phyloP scores from a whole-genome alignment of 2,113 vertebrate species.

The Chrysemys picta region DNA sequence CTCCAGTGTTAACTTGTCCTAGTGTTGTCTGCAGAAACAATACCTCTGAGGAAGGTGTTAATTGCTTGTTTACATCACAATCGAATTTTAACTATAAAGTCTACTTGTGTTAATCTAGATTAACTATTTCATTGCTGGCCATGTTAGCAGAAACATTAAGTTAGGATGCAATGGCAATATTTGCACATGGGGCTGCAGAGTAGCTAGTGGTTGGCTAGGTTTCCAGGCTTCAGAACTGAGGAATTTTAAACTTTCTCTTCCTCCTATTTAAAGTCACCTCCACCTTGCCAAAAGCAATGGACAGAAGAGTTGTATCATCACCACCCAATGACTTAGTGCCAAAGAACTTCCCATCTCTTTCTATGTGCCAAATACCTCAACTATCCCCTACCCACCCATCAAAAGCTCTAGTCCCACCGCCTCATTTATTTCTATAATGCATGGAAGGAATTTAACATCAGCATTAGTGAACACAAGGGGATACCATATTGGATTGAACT shows the following conservation, averaged over 20 bases:
- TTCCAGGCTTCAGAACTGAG: neutral
- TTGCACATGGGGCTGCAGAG: neutral
- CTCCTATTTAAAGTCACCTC: neutral
- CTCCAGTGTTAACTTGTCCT: no score
- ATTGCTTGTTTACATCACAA: neutral
- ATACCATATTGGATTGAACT: neutral
- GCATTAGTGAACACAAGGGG: neutral
- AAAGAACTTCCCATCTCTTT: neutral
- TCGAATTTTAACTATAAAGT: neutral
- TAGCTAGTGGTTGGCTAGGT: neutral
- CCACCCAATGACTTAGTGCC: neutral
- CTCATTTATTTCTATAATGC: neutral
- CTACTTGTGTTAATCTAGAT: neutral
- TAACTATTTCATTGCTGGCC: neutral
- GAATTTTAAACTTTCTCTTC: neutral
- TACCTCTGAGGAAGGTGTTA: neutral
- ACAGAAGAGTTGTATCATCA: neutral
- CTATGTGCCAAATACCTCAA: neutral
- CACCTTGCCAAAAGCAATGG: neutral
- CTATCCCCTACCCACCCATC: accelerated
- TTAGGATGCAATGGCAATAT: neutral
- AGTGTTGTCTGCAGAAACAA: neutral
- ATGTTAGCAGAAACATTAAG: neutral
- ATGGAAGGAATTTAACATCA: neutral
- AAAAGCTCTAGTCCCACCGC: neutral